Base-by-base conservation (phyloP, 2,113 vertebrate genomes). In the Tetraodon nigroviridis region DNA sequence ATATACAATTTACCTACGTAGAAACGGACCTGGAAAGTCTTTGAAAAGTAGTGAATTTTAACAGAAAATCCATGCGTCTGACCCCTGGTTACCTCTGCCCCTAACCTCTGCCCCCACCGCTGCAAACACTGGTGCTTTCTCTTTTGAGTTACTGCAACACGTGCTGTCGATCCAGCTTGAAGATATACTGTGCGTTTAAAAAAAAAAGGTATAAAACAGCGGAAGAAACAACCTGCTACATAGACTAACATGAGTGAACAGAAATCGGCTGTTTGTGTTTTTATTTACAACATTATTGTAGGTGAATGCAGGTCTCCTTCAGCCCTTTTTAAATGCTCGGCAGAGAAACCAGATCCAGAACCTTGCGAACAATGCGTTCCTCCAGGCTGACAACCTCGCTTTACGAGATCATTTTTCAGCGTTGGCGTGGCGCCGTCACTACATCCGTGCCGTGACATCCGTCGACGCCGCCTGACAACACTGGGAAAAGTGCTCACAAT, bases 271-370 rank as follows among this genome's bases (percentile, higher is more conserved):
- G 64, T 17, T 37, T 8, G 32, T 37, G 32, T 37, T 37, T 37
- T 27, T 79, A 85, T 79, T 68, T 79, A 87, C 73, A 81, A 20
- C 13, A 12, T 37, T 37, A 32, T 61, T 59, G 46, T 19, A 57
- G 67, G 67, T 55, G 61, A 10, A 69, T 59, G 44, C 51, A 29
- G 37, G 24, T 76, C 60, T 67, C 63, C 57, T 5, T 50, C 61
- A 73, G 76, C 79, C 64, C 75, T 73, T 79, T 37, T 60, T 58
- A 40, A 64, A 65, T 52, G 49, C 44, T 55, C 29, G 13, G 70
- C 45, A 46, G 47, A 12, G 52, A 66, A 53, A 18, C 32, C 16
- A 37, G 32, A 24, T 22, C 3, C 4, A 22, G 19, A 47, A 62
- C 55, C 22, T 46, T 58, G 24, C 51, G 17, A 24, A 12, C 32